These are phyloP conservation scores for Iselma pallidipennis DNA, from an alignment of 2,888 invertebrate species.

Conservation along the genomic window DNA sequence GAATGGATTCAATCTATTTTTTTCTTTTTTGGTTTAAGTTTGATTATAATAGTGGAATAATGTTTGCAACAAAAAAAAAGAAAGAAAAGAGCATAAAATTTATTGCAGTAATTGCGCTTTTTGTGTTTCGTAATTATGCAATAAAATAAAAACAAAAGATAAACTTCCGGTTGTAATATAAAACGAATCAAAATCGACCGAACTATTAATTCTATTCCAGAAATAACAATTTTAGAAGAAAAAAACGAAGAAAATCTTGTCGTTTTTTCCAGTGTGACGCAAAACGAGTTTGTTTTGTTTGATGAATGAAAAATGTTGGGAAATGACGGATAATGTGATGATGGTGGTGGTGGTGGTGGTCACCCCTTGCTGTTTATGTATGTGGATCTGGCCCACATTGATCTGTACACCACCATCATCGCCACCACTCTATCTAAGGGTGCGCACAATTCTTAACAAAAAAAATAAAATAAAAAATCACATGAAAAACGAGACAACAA, in stretches of 20 bases:
- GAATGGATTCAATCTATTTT: too few species aligned
- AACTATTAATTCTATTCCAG: too few species aligned
- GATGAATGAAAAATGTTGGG: too few species aligned
- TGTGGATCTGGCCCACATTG: constrained; percentile 27
- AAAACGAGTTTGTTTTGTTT: too few species aligned
- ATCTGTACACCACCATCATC: background rate
- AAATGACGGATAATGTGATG: too few species aligned
- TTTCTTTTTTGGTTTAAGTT: too few species aligned
- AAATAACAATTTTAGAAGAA: too few species aligned
- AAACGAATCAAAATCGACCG: background rate
- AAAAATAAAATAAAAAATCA: background rate
- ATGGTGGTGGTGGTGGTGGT: constrained; percentile 17
- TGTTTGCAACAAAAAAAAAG: too few species aligned
- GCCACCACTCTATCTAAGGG: constrained; percentile 20
- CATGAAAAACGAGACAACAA: too few species aligned
- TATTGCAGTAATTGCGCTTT: background rate
- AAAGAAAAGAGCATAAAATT: background rate
- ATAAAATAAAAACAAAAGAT: background rate
- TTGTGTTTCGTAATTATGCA: background rate
- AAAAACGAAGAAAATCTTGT: too few species aligned
- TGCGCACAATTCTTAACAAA: constrained; percentile 14
- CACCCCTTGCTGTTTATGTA: constrained; percentile 18
- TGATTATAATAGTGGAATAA: too few species aligned
- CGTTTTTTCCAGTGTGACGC: too few species aligned
- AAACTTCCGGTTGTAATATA: background rate